These are phyloP conservation scores for Eretmodus cyanostictus DNA, from an alignment of 2,113 vertebrate species.

Conservation along the genomic window DNA sequence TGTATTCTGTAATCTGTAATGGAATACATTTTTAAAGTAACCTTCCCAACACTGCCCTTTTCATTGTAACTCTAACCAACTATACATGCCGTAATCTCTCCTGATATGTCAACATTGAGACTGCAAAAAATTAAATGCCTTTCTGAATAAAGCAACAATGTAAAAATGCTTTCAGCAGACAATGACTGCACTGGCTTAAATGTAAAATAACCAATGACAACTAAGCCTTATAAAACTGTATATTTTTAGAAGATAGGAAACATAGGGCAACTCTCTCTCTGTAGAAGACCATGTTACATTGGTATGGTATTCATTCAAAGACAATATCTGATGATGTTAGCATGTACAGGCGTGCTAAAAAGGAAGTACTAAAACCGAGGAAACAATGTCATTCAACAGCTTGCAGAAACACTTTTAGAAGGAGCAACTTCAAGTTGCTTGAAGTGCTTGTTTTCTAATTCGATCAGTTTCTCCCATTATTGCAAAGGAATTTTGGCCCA, in stretches of 20 bases:
- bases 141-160: background rate
- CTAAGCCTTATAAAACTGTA: background rate
- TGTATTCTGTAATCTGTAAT: background rate
- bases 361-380: background rate
- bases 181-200: background rate
- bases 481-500: background rate
- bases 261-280: background rate
- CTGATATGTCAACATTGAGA: background rate
- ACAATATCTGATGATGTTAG: background rate
- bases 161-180: background rate
- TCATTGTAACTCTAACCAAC: background rate
- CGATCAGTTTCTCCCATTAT: background rate
- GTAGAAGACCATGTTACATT: background rate
- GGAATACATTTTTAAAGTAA: background rate
- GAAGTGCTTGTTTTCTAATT: background rate
- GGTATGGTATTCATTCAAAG: background rate
- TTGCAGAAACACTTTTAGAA: background rate
- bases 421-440: background rate
- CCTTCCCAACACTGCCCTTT: background rate
- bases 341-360: background rate
- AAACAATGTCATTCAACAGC: background rate
- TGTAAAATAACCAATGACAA: background rate
- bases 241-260: background rate
- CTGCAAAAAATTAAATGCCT: background rate
- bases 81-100: background rate